A percentile compares a stretch with the other conserved stretches of the same genome.
Conservation (phyloP, 1,140 invertebrate genomes). For the Daktulosphaira vitifoliae region DNA sequence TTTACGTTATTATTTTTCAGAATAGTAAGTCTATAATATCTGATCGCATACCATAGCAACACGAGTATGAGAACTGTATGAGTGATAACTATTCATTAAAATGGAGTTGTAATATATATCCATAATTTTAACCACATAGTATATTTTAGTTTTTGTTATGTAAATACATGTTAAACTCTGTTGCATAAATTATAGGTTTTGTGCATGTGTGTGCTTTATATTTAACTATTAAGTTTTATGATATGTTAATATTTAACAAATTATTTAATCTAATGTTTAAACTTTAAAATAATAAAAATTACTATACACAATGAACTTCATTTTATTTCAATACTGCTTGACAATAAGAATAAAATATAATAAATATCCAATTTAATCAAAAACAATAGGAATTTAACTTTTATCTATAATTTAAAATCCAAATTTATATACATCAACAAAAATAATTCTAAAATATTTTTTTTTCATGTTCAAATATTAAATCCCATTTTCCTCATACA, state of each 20-base stretch:
- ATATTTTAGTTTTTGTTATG: not conserved
- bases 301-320: too few relatives aligned
- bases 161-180: constrained; percentile 9
- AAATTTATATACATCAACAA: not conserved
- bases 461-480: constrained; percentile 83
- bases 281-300: too few relatives aligned
- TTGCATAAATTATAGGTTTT: not conserved
- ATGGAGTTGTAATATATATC: too few relatives aligned
- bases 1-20: constrained; percentile 14
- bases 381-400: too few relatives aligned
- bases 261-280: constrained; percentile 3
- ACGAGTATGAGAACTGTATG: too few relatives aligned
- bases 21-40: constrained; percentile 16
- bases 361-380: too few relatives aligned
- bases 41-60: constrained; percentile 5
- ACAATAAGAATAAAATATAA: too few relatives aligned
- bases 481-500: constrained; percentile 95
- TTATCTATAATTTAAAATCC: not conserved
- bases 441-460: too few relatives aligned
- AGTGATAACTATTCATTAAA: too few relatives aligned
- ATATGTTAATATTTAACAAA: not conserved
- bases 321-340: too few relatives aligned
- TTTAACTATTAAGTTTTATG: not conserved
- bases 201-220: not conserved
- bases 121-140: too few relatives aligned